Evolutionary conservation across 30 jellyfish, hydroid and myxozoan species (phyloP).

Genomic region (Cassiopea xamachana): DNA sequence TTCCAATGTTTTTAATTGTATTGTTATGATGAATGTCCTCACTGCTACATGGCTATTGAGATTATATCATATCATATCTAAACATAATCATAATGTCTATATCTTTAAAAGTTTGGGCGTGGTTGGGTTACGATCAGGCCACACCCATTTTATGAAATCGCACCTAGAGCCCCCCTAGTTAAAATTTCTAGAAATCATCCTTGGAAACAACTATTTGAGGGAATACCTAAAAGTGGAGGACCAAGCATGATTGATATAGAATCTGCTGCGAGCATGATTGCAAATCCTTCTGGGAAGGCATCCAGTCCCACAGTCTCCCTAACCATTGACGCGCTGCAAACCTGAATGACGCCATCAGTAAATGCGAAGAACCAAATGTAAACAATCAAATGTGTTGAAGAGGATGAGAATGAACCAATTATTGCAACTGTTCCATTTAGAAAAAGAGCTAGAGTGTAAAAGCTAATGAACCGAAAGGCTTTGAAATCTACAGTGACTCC

Average conservation of each 20-base stretch:
- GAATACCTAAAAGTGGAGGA: slow-evolving; percentile 35
- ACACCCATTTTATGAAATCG: too few species aligned
- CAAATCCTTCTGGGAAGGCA: slow-evolving; percentile 15
- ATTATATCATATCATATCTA: too few species aligned
- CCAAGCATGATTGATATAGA: slow-evolving; percentile 36
- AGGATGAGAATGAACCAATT: slow-evolving; percentile 23
- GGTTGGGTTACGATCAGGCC: too few species aligned
- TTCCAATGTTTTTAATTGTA: too few species aligned
- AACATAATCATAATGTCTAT: too few species aligned
- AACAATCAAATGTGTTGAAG: slow-evolving; percentile 7
- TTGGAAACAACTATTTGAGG: not conserved
- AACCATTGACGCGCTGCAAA: not conserved
- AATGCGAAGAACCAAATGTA: slow-evolving; percentile 18
- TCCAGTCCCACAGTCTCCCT: slow-evolving; percentile 9
- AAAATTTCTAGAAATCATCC: not conserved
- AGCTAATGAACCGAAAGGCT: not conserved
- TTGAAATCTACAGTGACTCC: slow-evolving; percentile 6
- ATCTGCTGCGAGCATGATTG: not conserved
- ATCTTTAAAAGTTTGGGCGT: too few species aligned
- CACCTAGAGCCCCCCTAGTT: too few species aligned
- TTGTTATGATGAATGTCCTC: too few species aligned
- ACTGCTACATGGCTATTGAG: too few species aligned
- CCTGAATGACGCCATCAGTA: slow-evolving; percentile 17
- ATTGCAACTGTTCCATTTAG: slow-evolving; percentile 11
- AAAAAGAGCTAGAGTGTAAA: not conserved